A percentile compares a stretch with the other conserved stretches of the same genome.
These are phyloP conservation scores for Artibeus jamaicensis DNA, from an alignment of 2,797 vertebrate species.

Conservation along the genomic window DNA sequence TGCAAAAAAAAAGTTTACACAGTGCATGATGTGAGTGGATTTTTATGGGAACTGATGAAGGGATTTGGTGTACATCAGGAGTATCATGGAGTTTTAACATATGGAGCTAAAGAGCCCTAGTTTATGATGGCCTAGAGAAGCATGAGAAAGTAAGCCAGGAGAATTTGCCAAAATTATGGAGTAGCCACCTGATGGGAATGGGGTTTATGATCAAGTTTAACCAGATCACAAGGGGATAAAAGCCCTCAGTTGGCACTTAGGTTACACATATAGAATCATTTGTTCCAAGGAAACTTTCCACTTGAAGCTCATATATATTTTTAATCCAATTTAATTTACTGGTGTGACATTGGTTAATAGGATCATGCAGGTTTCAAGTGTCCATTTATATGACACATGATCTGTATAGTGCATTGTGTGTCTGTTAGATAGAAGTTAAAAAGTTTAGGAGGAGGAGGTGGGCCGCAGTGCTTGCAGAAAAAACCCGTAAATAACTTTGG, in stretches of 20 bases:
- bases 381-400: background rate
- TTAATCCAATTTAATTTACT: background rate
- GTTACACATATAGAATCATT: background rate
- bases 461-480: background rate
- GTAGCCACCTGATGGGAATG: background rate
- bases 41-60: background rate
- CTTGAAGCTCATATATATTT: background rate
- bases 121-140: background rate
- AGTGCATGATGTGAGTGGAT: background rate
- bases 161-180: background rate
- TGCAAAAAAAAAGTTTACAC: background rate
- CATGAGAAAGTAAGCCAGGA: background rate
- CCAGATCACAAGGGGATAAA: background rate
- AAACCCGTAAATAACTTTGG: background rate
- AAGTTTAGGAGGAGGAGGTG: background rate
- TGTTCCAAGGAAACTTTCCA: background rate
- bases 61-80: background rate
- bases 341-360: background rate
- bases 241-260: background rate
- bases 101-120: background rate
- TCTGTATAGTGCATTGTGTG: background rate
- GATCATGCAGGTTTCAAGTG: background rate
- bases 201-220: conserved; percentile 24
- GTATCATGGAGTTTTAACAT: background rate
- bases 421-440: background rate